Evolutionary conservation across 2,888 invertebrate species (phyloP).

Genomic region (Dyspetes luteomarginatus): DNA sequence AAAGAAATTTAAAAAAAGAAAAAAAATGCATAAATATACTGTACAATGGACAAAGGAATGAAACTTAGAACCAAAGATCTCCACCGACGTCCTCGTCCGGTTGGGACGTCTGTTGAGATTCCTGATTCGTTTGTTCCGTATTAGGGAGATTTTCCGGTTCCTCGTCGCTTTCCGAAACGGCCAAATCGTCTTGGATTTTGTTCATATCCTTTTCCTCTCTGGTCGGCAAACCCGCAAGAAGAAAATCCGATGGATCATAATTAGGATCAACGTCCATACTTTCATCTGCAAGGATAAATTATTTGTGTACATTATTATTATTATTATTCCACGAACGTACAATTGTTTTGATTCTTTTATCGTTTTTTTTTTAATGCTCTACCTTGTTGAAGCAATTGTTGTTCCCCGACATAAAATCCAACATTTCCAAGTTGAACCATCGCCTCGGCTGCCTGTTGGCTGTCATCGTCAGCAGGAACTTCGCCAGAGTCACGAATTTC

Average conservation of each 20-base stretch:
- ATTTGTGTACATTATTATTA: conserved; percentile 29
- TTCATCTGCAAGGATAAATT: conserved; percentile 84
- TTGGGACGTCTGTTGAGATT: conserved; percentile 73
- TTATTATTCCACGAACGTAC: too few relatives aligned
- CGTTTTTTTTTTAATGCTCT: conserved; percentile 38
- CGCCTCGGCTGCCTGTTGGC: conserved; percentile 89
- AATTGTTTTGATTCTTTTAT: background rate
- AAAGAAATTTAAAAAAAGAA: too few relatives aligned
- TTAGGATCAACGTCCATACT: conserved; percentile 91
- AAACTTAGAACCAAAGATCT: conserved; percentile 86
- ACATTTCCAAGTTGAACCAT: conserved; percentile 90
- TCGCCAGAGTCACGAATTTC: conserved; percentile 78
- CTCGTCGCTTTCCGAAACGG: conserved; percentile 91
- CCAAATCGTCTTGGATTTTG: conserved; percentile 90
- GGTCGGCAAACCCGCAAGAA: conserved; percentile 85
- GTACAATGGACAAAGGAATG: conserved; percentile 34
- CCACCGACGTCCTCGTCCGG: conserved; percentile 85
- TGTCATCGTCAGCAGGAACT: conserved; percentile 85
- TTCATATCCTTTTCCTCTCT: conserved; percentile 82
- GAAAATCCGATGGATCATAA: conserved; percentile 94
- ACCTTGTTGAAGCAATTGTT: conserved; percentile 81
- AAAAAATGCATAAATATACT: conserved; percentile 54
- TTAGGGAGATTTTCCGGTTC: conserved; percentile 81
- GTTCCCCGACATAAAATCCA: conserved; percentile 86
- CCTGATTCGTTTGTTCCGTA: conserved; percentile 69